phyloP scores from a whole-genome alignment of 2,888 invertebrate genomes.

The Atethmia centrago region DNA sequence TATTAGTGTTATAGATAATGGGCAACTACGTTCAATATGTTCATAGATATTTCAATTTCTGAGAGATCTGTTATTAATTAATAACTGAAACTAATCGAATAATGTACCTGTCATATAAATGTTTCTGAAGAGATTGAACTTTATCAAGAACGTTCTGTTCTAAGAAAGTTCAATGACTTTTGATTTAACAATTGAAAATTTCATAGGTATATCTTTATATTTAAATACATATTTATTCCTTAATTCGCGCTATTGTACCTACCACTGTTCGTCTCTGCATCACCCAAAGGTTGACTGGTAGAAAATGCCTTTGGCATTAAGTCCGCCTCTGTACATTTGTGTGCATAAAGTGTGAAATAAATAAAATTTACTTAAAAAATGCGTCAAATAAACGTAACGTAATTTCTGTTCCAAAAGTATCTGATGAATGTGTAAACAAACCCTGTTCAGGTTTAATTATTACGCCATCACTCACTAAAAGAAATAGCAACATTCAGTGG shows the following conservation, averaged over 20 bases:
- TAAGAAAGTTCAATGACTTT: constrained; percentile 12
- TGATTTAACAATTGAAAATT: no score
- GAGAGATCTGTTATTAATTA: constrained; percentile 43
- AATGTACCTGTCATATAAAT: constrained; percentile 21
- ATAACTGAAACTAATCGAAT: constrained; percentile 32
- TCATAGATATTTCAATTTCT: constrained; percentile 17
- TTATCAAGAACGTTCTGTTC: constrained; percentile 30
- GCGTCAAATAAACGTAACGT: no score
- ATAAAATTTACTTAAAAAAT: no score
- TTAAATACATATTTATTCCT: no score
- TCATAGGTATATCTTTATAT: no score
- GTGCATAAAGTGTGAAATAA: no score
- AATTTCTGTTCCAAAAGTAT: no score
- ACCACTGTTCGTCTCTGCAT: no score
- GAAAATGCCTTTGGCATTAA: no score
- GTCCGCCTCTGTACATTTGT: no score
- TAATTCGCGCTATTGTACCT: no score
- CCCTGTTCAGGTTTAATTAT: neutral
- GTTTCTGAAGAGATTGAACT: constrained; percentile 30
- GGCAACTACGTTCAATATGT: neutral
- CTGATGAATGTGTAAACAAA: neutral
- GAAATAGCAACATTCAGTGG: neutral
- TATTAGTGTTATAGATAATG: constrained; percentile 22
- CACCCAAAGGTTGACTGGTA: no score
- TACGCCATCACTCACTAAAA: neutral